Conservation (phyloP, 1,140 invertebrate species). For the Rhopalosiphum padi region DNA sequence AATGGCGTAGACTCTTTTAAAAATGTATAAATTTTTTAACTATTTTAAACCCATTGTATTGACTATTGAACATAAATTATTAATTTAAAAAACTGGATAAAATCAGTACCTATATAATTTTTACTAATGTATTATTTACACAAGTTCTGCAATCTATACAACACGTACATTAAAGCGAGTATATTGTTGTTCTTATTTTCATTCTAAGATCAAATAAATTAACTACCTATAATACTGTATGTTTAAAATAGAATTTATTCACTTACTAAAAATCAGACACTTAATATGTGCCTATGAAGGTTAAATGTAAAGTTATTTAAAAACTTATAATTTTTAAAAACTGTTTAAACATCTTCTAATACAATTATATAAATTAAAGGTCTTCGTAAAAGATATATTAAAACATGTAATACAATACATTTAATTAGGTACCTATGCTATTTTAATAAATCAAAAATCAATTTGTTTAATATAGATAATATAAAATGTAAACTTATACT, state of each 20-base stretch:
- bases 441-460: background rate
- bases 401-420: background rate
- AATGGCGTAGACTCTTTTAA: background rate
- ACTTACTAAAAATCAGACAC: background rate
- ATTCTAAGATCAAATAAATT: background rate
- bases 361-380: background rate
- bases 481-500: background rate
- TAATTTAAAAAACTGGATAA: background rate
- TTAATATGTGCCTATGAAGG: background rate
- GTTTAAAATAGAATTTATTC: background rate
- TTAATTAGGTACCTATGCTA: background rate
- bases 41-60: too few species aligned
- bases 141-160: background rate
- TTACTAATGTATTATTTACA: background rate
- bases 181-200: background rate
- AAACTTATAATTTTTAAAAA: background rate
- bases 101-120: background rate
- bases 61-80: background rate
- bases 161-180: background rate
- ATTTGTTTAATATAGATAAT: background rate
- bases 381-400: background rate
- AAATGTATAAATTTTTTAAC: background rate
- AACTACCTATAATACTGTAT: background rate
- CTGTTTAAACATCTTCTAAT: background rate
- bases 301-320: background rate